These are phyloP conservation scores for Microctenopoma lineatum DNA, from an alignment of 2,797 vertebrate genomes.

Conservation along the genomic window DNA sequence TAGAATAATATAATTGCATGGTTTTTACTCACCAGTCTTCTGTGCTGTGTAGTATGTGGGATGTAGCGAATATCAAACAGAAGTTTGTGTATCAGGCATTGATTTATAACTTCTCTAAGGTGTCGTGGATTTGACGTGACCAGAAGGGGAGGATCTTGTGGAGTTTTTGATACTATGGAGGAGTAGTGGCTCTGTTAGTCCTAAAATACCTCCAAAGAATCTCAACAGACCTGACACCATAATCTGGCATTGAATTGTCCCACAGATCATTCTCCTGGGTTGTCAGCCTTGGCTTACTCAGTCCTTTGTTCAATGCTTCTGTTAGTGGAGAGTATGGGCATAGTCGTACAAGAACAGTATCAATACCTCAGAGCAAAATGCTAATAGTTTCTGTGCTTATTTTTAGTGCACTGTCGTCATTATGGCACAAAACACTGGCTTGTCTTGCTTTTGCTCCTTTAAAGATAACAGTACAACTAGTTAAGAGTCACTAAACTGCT, in stretches of 20 bases:
- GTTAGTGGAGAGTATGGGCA: conserved; percentile 15
- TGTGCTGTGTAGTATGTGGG: not conserved
- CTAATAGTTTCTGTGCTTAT: not conserved
- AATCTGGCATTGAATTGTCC: not conserved
- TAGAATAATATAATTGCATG: not conserved
- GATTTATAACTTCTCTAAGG: conserved; percentile 68
- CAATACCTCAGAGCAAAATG: not conserved
- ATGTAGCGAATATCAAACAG: not conserved
- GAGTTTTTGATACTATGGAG: conserved; percentile 20
- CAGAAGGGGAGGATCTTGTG: conserved; percentile 63
- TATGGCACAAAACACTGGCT: not conserved
- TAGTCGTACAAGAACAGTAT: not conserved
- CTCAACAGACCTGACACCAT: not conserved
- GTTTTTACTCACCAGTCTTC: conserved; percentile 61
- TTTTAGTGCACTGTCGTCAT: not conserved
- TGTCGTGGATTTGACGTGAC: conserved; percentile 53
- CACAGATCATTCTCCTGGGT: not conserved
- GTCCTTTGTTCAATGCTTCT: not conserved
- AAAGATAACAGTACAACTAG: not conserved
- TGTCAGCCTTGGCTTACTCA: conserved; percentile 23
- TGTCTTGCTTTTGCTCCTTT: not conserved
- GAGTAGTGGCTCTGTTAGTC: not conserved
- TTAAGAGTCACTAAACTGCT: not conserved
- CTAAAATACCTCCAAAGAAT: not conserved
- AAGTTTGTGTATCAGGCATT: not conserved